A percentile compares a stretch with the other conserved stretches of the same genome.
phyloP scores from a whole-genome alignment of 2,888 invertebrate genomes.

The Lucinisca nassula region DNA sequence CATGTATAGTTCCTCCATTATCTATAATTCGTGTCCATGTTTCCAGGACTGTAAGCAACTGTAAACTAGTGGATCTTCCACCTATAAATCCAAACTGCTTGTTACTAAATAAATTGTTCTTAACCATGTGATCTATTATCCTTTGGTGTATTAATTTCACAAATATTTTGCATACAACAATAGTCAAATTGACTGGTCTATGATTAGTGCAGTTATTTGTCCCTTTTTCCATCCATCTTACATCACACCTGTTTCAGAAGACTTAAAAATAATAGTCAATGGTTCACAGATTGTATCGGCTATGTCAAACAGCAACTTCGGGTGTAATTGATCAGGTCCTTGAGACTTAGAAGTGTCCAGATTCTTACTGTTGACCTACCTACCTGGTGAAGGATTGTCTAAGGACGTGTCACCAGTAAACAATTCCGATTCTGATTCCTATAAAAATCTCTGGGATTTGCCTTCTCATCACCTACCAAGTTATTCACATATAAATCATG shows the following conservation, averaged over 20 bases:
- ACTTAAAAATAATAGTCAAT: neutral
- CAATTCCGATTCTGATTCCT: too few relatives aligned
- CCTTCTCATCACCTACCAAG: too few relatives aligned
- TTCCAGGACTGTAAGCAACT: constrained; percentile 19
- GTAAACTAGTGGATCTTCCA: constrained; percentile 13
- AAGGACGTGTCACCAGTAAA: too few relatives aligned
- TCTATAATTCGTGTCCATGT: neutral
- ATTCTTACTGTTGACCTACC: too few relatives aligned
- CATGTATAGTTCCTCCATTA: neutral
- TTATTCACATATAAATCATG: too few relatives aligned
- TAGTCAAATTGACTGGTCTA: constrained; percentile 34
- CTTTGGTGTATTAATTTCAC: constrained; percentile 10
- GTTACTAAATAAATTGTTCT: constrained; percentile 26
- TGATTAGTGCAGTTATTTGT: constrained; percentile 27
- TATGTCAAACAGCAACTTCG: neutral
- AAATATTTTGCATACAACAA: neutral
- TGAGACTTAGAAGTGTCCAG: neutral
- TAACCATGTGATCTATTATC: constrained; percentile 24
- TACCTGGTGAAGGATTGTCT: too few relatives aligned
- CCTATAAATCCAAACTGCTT: constrained; percentile 42
- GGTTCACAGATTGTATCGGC: neutral
- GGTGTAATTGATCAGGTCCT: neutral
- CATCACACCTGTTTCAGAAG: neutral
- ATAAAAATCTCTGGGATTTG: too few relatives aligned
- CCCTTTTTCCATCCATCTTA: neutral